These are phyloP conservation scores for Seira sanloemensis DNA, from an alignment of 2,888 invertebrate species.

Conservation along the genomic window DNA sequence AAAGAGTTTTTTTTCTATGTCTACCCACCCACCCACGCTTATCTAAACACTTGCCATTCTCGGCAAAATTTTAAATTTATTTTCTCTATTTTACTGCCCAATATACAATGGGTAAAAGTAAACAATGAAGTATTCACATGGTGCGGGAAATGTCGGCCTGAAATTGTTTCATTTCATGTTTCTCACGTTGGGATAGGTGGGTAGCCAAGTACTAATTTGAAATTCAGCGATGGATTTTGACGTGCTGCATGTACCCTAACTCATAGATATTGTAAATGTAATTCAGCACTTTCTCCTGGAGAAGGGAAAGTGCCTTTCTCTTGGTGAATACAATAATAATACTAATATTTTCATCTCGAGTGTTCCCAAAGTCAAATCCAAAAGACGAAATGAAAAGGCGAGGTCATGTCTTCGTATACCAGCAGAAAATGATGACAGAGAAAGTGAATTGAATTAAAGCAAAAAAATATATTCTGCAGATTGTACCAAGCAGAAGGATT, in stretches of 20 bases:
- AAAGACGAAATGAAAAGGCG: slow-evolving; percentile 16
- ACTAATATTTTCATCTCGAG: not conserved
- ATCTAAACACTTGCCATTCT: no score
- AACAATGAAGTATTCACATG: no score
- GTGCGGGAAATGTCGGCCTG: not conserved
- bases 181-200: slow-evolving; percentile 19
- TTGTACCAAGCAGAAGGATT: no score
- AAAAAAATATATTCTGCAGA: not conserved
- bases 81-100: no score
- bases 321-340: not conserved
- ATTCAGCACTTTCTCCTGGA: slow-evolving; percentile 15
- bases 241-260: not conserved
- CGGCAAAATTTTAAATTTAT: no score
- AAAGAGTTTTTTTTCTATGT: no score
- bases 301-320: not conserved
- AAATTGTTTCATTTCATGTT: not conserved
- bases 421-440: not conserved
- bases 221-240: slow-evolving; percentile 10
- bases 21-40: not conserved
- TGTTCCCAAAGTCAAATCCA: not conserved
- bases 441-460: slow-evolving; percentile 37
- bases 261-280: not conserved
- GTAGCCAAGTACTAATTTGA: slow-evolving; percentile 15
- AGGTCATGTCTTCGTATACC: slow-evolving; percentile 28
- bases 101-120: no score